Evolutionary conservation across 2,888 invertebrate genomes (phyloP), one percentile per base, ranked within the genome.

Genomic region (Ashinkailepas kermadecensis): DNA sequence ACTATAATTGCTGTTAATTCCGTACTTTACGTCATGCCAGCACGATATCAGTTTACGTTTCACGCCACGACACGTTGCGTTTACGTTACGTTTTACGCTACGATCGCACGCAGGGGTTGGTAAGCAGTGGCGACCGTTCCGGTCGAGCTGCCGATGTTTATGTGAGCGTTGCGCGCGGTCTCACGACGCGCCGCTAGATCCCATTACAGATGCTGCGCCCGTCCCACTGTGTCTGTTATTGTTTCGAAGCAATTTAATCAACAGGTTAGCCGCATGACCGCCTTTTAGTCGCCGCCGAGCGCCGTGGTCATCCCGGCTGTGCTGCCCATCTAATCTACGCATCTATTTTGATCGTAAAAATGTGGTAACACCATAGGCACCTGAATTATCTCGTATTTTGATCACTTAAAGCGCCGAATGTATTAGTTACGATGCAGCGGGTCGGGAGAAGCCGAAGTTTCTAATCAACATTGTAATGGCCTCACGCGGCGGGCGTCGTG

Each of bases 321-420:
- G 21, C 13, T 56, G 54, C 39, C 15, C 23, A 54, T 70, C 70
- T 39, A 39, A 70, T 56, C 74, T 21, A 11, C 39, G 56, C 74
- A 56, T 74, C 74, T 56, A 74, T 74, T 74, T 74, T 74, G 74
- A 74, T 74, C 74, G 21, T 74, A 74, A 74, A 74, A 74, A 74
- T 74, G 74, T 74, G 54, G 74, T 74, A 74, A 74, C 74, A 56
- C 74, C 74, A 74, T 54, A 56, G 74, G 74, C 21, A 25, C 54
- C 54, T 13, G 74, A 74, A 74, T 56, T 74, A 74, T 74, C 74
- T 74, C 74, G 74, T 74, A 74, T 74, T 74, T 74, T 74, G 74
- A 74, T 74, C 74, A 56, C 21, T 56, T 9, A 6, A n/a, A 74
- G 39, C 74, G 74, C 21, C 56, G 74, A 74, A 74, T 74, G 21